Evolutionary conservation across 2,888 invertebrate genomes (phyloP), one percentile per base, ranked within the genome.

Genomic region (Rhamphomyia laevipes): DNA sequence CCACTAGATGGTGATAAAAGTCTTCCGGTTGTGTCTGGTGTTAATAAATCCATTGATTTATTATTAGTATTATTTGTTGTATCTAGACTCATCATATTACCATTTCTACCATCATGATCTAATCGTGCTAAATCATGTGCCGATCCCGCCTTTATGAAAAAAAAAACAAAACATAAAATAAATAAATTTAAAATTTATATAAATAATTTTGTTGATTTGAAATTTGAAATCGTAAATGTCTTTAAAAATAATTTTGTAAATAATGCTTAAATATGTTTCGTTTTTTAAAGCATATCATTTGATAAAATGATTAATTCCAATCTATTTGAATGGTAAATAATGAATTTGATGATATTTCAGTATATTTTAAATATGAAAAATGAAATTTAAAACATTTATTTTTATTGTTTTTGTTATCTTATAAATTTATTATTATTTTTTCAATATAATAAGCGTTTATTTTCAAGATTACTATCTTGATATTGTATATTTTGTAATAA

Each of bases 121-220:
- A 62, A 51, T 16, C 60, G 59, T 16, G 63, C 64, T 54, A 71
- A 61, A 59, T 71, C 68, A 56, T 66, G 64, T 56, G 66, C 62
- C 51, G 70, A 70, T 62, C 66, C 69, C 55, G 68, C 70, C 70
- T 70, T 49, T 0, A 59, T 18, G 1, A 15, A 49, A 11, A 15
- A 13, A 27, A 31, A n/a, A 3, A 10, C 23, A 38, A 7, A 23
- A 18, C 3, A 44, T n/a, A 21, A n/a, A 18, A 4, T 9, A 21
- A 43, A 43, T 11, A 23, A 30, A 40, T 11, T 16, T 15, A 38
- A 38, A 38, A 38, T n/a, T n/a, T n/a, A n/a, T n/a, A n/a, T n/a
- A n/a, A n/a, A n/a, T n/a, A n/a, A n/a, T n/a, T n/a, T n/a, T n/a
- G n/a, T n/a, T n/a, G n/a, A n/a, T n/a, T n/a, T n/a, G n/a, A n/a